Evolutionary conservation across 2,113 vertebrate genomes (phyloP), one percentile per base, ranked within the genome.

Genomic region (Brachirus orientalis): DNA sequence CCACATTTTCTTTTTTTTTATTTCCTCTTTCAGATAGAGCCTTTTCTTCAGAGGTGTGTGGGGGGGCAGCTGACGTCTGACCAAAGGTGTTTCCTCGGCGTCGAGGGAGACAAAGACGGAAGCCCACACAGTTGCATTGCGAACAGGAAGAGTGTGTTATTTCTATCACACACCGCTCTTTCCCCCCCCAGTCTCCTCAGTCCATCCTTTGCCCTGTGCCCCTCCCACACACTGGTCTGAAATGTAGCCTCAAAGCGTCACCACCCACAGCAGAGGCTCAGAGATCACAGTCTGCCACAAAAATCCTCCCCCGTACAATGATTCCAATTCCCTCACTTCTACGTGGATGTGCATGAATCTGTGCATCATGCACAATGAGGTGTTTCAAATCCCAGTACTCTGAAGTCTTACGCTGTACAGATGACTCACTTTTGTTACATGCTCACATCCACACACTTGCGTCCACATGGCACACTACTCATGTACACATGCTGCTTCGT

Each of bases 201-300:
- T 73, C 78, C 65, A 64, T 74, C 52, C 60, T 10, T 52, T 63
- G 64, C 70, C 64, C 50, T 63, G 56, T 61, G 58, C 41, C 54
- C 67, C 62, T 83, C 83, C 81, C 54, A 88, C 82, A 53, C 79
- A 65, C 47, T 37, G 68, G 38, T 62, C 52, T 59, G 69, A 80
- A 75, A 69, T 76, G 70, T 64, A 69, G 78, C 73, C 59, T 80
- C 69, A 81, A 84, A 87, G 83, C 63, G 57, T 53, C 47, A 60
- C 78, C 69, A 63, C 71, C 80, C 71, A 77, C 86, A 69, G 59
- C 52, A 51, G 4, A 17, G 54, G 61, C 69, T 6, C 51, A 45
- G 57, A 50, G 65, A 84, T 75, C 76, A 57, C 62, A 61, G 79
- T 50, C 50, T 67, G 66, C 66, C 45, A 35, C 11, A n/a, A 55